Evolutionary conservation across 1,140 invertebrate species (phyloP).

Genomic region (Euschistus heros): DNA sequence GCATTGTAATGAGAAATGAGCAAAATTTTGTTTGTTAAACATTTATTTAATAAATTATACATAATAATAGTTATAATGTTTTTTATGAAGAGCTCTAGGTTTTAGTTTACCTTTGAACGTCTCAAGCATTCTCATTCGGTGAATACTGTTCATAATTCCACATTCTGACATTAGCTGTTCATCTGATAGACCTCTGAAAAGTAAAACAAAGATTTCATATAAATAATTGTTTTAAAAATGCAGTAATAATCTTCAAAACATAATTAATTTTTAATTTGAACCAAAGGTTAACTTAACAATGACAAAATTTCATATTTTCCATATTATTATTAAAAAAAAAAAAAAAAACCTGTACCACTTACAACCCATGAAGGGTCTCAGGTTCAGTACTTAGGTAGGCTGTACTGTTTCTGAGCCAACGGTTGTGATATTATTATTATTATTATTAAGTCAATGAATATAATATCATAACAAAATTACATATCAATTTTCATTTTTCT

Average conservation of each 20-base stretch:
- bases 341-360: too few relatives aligned
- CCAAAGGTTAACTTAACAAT: too few relatives aligned
- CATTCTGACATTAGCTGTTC: constrained; percentile 86
- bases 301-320: too few relatives aligned
- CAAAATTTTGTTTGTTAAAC: constrained; percentile 10
- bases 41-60: constrained; percentile 1
- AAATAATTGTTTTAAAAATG: constrained; percentile 12
- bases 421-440: too few relatives aligned
- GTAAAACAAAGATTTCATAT: neutral
- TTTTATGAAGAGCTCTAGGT: neutral
- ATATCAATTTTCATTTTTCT: too few relatives aligned
- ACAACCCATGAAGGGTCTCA: too few relatives aligned
- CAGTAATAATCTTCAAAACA: neutral
- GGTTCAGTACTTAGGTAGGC: too few relatives aligned
- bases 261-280: neutral
- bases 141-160: constrained; percentile 87
- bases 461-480: too few relatives aligned
- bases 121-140: constrained; percentile 79
- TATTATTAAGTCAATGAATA: too few relatives aligned
- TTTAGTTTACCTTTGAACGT: constrained; percentile 57
- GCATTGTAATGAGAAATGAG: constrained; percentile 9
- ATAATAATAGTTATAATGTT: neutral
- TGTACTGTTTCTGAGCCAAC: too few relatives aligned
- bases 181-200: constrained; percentile 59
- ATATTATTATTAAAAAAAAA: too few relatives aligned